Base-by-base conservation (phyloP, 2,888 invertebrate genomes). In the Malacosoma neustria region DNA sequence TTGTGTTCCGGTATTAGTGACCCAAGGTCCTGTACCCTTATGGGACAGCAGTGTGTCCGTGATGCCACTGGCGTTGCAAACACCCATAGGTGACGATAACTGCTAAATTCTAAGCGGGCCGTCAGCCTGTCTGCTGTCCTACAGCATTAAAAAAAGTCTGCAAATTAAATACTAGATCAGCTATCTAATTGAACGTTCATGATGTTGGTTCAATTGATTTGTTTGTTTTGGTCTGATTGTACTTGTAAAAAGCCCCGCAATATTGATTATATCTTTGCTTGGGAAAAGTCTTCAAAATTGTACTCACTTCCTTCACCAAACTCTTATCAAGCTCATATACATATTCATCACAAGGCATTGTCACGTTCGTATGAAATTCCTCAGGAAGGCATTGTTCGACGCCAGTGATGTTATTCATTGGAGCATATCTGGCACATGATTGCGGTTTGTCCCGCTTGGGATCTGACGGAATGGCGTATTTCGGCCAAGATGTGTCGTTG, bases 401-500 rank as follows among this genome's bases (percentile, higher is more conserved):
- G n/a, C n/a, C n/a, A 0, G 61, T 56, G 3, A 35, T 32, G 33
- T 61, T 61, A 9, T 52, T 53, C 1, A 61, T 12, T 1, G 56
- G 67, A 1, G 51, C 57, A 43, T 66, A 84, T 54, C 64, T 59
- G 4, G 15, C 22, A 43, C 84, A 84, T 1, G 60, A 50, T 3
- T 69, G 64, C 1, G 49, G 61, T 11, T 54, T 54, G 3, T 53
- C 39, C 3, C 46, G 61, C 6, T 69, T 54, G 0, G 38, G 14
- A 46, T 79, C 56, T 1, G 42, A 57, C 0, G 85, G 85, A 43
- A 84, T 72, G 0, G 82, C 69, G 46, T 72, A 70, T 4, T 70
- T 40, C 1, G 72, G 43, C 85, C 85, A 85, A 1, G 82, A 82
- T 0, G 84, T 80, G 45, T 84, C 77, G 49, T 79, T 82, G 58